phyloP scores from a whole-genome alignment of 2,113 vertebrate species.

The Cyrtonyx montezumae region DNA sequence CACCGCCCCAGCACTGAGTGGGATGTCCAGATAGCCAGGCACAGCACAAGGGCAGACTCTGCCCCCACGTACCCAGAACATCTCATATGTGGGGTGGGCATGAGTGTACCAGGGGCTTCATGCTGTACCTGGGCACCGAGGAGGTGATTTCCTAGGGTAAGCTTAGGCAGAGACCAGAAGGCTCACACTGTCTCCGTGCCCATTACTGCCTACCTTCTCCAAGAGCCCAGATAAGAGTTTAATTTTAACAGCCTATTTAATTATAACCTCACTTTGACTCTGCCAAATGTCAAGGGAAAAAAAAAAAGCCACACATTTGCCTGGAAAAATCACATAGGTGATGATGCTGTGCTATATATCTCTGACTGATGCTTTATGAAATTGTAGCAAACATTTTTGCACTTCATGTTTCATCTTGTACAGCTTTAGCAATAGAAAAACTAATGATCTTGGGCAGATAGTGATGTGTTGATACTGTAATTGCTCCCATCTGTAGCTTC shows the following conservation, averaged over 20 bases:
- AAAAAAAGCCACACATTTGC: not conserved
- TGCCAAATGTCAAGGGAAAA: not conserved
- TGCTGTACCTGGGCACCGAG: not conserved
- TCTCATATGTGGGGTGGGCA: not conserved
- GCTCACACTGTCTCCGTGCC: not conserved
- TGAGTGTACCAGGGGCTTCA: fast-evolving
- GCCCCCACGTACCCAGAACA: fast-evolving
- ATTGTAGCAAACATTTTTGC: not conserved
- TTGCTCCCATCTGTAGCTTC: conserved; percentile 8
- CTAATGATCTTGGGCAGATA: not conserved
- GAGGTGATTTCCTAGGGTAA: not conserved
- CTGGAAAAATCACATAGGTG: not conserved
- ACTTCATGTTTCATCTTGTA: not conserved
- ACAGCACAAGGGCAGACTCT: not conserved
- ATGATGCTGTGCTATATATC: not conserved
- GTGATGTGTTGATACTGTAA: not conserved
- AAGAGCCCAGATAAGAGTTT: not conserved
- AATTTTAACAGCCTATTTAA: conserved; percentile 10
- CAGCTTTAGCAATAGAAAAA: not conserved
- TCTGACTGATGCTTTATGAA: not conserved
- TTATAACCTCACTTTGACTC: not conserved
- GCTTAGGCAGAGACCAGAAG: not conserved
- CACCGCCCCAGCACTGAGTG: not conserved
- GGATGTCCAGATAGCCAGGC: not conserved
- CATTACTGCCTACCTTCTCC: not conserved